phyloP scores from a whole-genome alignment of 2,888 invertebrate genomes.

The Ptilodon capucinus region DNA sequence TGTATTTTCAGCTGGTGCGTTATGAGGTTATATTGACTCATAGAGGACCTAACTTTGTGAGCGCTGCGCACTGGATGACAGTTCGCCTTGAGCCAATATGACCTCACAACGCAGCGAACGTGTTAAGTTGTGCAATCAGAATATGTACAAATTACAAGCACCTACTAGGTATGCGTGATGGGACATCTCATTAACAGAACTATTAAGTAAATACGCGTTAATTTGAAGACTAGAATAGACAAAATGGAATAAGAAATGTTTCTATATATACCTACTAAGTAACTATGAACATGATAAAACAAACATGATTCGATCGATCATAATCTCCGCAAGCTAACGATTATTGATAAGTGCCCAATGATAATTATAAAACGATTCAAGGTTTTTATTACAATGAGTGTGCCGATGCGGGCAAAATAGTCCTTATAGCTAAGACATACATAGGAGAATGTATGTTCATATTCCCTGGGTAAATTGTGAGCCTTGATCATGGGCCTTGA shows the following conservation, averaged over 20 bases:
- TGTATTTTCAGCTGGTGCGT: no score
- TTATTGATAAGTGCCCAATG: conserved; percentile 14
- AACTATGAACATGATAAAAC: conserved; percentile 27
- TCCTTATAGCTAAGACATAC: conserved; percentile 10
- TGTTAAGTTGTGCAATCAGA: conserved; percentile 70
- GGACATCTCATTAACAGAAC: conserved; percentile 41
- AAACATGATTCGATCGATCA: conserved; percentile 28
- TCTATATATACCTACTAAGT: conserved; percentile 20
- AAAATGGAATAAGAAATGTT: conserved; percentile 41
- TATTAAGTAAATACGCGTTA: conserved; percentile 47
- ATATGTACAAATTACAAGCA: conserved; percentile 69
- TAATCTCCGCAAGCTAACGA: conserved; percentile 28
- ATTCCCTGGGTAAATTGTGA: no score
- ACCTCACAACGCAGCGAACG: no score
- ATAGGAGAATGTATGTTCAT: no score
- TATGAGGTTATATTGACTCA: no score
- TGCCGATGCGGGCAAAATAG: conserved; percentile 8
- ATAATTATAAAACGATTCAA: conserved; percentile 12
- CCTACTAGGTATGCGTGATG: conserved; percentile 48
- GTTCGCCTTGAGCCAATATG: no score
- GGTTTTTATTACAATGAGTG: background rate
- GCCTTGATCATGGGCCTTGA: conserved; percentile 21
- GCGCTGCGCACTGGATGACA: no score
- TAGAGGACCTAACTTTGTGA: no score
- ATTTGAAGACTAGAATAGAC: conserved; percentile 64